phyloP scores from a whole-genome alignment of 2,113 vertebrate genomes.

The Platycercus adscitus region DNA sequence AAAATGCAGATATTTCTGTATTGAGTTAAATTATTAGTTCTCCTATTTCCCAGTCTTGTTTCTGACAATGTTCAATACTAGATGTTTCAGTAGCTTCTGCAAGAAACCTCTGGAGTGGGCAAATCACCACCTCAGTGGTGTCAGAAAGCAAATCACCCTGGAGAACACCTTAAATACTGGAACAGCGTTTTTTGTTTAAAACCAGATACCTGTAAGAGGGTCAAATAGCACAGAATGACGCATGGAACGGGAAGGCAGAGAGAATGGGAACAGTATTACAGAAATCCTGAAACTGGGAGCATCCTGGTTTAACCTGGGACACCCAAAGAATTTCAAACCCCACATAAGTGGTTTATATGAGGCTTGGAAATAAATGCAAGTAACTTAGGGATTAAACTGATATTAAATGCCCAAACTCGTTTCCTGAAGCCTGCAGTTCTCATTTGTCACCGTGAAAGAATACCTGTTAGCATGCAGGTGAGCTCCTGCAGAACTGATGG shows the following conservation, averaged over 20 bases:
- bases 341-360: background rate
- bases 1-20: background rate
- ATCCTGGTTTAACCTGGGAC: background rate
- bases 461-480: background rate
- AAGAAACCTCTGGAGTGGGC: background rate
- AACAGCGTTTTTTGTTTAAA: background rate
- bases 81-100: background rate
- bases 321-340: background rate
- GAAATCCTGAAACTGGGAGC: background rate
- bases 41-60: background rate
- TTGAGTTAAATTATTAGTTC: background rate
- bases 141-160: too few species aligned
- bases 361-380: background rate
- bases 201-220: background rate
- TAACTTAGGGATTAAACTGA: background rate
- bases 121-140: background rate
- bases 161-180: background rate
- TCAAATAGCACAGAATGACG: background rate
- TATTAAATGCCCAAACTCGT: background rate
- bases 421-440: background rate
- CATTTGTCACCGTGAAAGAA: fast-evolving
- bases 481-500: background rate
- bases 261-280: background rate
- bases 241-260: background rate
- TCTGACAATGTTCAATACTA: background rate